Conservation (phyloP, 2,888 invertebrate species). For the Merodon equestris region DNA sequence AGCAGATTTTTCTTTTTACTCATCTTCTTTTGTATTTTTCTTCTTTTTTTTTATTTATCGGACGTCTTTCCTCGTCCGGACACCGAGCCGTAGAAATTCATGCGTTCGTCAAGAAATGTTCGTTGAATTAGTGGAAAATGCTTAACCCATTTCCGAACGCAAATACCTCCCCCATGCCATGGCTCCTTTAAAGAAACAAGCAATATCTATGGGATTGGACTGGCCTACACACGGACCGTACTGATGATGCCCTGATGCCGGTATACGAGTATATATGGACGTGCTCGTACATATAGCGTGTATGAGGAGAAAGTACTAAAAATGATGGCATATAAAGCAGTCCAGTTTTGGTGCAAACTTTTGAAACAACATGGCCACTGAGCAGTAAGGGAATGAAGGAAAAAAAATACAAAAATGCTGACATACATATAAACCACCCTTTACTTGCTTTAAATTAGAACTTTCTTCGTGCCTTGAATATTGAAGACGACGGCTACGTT, state of each 20-base stretch:
- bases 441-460: constrained; percentile 78
- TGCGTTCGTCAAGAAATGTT: constrained; percentile 49
- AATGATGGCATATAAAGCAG: constrained; percentile 68
- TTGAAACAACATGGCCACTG: constrained; percentile 66
- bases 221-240: constrained; percentile 1
- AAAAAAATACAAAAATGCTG: constrained; percentile 54
- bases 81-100: constrained; percentile 23
- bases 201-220: too few relatives aligned
- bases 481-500: constrained; percentile 77
- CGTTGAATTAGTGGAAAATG: constrained; percentile 67
- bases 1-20: constrained; percentile 10
- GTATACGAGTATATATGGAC: constrained; percentile 45
- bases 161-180: constrained; percentile 40
- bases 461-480: constrained; percentile 79
- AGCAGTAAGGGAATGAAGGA: constrained; percentile 59
- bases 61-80: background rate
- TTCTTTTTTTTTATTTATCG: background rate
- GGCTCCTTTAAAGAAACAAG: constrained; percentile 60
- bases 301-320: constrained; percentile 43
- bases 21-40: background rate
- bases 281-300: constrained; percentile 36
- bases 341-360: constrained; percentile 67
- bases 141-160: constrained; percentile 68
- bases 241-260: constrained; percentile 22
- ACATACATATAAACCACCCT: constrained; percentile 70